These are phyloP conservation scores for Priocnemis perturbator DNA, from an alignment of 2,888 invertebrate species.

Conservation along the genomic window DNA sequence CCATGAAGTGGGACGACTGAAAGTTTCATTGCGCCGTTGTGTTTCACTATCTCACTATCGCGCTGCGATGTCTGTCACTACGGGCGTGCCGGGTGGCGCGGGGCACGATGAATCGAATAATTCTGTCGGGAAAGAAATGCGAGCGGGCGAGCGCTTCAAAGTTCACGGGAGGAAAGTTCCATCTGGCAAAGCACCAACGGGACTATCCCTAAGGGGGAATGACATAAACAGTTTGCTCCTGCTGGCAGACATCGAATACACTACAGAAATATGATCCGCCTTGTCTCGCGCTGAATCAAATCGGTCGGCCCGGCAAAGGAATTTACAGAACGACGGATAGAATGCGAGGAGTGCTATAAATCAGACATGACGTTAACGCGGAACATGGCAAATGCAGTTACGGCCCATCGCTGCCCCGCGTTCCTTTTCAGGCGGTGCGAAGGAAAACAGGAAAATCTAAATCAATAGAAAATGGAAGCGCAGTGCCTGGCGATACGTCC, in stretches of 20 bases:
- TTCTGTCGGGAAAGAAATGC: conserved; percentile 17
- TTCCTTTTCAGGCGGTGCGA: no score
- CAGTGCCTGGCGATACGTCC: no score
- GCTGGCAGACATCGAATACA: conserved; percentile 14
- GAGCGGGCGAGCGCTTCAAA: conserved; percentile 1
- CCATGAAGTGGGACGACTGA: no score
- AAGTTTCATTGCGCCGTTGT: no score
- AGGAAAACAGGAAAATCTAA: no score
- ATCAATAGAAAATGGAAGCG: no score
- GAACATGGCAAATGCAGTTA: no score
- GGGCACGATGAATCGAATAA: conserved; percentile 9
- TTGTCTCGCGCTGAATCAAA: conserved; percentile 26
- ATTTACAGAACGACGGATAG: conserved; percentile 14
- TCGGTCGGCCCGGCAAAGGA: neutral
- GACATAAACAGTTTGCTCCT: conserved; percentile 29
- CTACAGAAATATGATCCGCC: conserved; percentile 16
- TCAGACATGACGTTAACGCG: no score
- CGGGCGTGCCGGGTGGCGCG: neutral
- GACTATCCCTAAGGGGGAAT: conserved; percentile 13
- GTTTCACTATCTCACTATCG: conserved; percentile 7
- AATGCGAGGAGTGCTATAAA: neutral
- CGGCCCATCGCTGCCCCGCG: no score
- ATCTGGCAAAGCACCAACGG: conserved; percentile 29
- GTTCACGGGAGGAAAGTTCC: conserved; percentile 10
- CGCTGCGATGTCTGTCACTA: neutral